Conservation (phyloP, 2,888 invertebrate species). For the Capitulum mitella region DNA sequence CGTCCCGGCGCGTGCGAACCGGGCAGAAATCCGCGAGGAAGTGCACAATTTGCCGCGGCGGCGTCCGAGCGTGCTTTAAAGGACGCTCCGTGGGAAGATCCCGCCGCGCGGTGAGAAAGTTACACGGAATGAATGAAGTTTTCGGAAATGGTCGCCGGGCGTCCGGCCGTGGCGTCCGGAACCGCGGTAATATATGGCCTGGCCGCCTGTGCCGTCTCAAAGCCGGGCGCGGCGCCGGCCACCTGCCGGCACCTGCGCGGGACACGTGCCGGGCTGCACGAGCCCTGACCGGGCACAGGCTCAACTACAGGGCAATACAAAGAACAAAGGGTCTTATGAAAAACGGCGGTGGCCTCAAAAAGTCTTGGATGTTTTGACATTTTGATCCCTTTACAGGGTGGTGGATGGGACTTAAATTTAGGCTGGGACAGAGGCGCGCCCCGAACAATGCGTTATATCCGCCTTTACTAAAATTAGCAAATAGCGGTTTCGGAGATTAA, state of each 20-base stretch:
- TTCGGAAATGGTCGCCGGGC: neutral
- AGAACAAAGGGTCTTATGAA: too few relatives aligned
- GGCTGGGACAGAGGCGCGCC: too few relatives aligned
- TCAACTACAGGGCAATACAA: too few relatives aligned
- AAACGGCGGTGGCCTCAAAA: too few relatives aligned
- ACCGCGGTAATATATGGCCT: neutral
- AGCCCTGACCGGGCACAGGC: too few relatives aligned
- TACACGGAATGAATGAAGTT: conserved; percentile 22
- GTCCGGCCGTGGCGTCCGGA: neutral
- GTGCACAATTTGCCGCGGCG: neutral
- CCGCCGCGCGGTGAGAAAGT: conserved; percentile 10
- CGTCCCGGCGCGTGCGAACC: conserved; percentile 9
- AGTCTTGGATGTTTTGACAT: too few relatives aligned
- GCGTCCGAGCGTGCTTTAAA: conserved; percentile 3
- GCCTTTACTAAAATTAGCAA: too few relatives aligned
- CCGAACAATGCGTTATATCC: too few relatives aligned
- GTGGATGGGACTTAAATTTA: too few relatives aligned
- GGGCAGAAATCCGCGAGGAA: neutral
- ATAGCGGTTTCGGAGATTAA: too few relatives aligned
- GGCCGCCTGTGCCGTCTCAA: too few relatives aligned
- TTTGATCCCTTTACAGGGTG: too few relatives aligned
- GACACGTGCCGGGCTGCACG: neutral
- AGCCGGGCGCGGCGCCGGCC: neutral
- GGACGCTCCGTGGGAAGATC: neutral
- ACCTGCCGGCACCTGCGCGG: neutral